Evolutionary conservation across 2,888 invertebrate species (phyloP).

Genomic region (Caenorhabditis sp.): DNA sequence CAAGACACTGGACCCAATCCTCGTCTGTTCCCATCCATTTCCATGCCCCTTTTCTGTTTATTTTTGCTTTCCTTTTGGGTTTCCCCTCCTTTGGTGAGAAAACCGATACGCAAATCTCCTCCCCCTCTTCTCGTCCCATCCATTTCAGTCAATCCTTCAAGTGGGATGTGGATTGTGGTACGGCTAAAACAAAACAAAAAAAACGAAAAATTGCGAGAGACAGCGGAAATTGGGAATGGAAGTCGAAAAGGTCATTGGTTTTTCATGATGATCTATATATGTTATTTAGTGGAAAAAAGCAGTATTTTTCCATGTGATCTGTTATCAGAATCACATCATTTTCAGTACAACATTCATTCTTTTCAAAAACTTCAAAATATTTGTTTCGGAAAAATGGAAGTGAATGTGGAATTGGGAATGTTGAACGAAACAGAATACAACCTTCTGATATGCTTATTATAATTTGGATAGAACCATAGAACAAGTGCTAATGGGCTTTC

Average conservation of each 20-base stretch:
- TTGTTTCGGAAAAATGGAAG: too few relatives aligned
- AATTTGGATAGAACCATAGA: background rate
- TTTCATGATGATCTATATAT: too few relatives aligned
- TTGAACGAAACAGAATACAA: too few relatives aligned
- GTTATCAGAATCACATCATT: too few relatives aligned
- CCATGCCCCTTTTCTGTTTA: background rate
- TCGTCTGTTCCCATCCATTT: too few relatives aligned
- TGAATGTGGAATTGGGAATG: too few relatives aligned
- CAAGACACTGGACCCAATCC: too few relatives aligned
- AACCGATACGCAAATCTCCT: constrained; percentile 15
- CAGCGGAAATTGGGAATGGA: constrained; percentile 1
- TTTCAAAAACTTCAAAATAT: too few relatives aligned
- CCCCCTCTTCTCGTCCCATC: background rate
- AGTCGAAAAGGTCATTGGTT: background rate
- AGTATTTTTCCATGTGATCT: too few relatives aligned
- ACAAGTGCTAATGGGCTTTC: too few relatives aligned
- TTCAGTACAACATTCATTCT: background rate
- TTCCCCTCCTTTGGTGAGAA: constrained; percentile 34
- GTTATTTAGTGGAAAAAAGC: too few relatives aligned
- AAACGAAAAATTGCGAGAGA: background rate
- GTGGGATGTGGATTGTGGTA: background rate
- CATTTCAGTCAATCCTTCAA: constrained; percentile 18
- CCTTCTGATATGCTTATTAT: background rate
- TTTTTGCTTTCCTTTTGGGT: constrained; percentile 1
- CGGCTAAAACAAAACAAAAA: background rate